Evolutionary conservation across 2,888 invertebrate genomes (phyloP).

Genomic region (Drosophila nr. perissopoda): DNA sequence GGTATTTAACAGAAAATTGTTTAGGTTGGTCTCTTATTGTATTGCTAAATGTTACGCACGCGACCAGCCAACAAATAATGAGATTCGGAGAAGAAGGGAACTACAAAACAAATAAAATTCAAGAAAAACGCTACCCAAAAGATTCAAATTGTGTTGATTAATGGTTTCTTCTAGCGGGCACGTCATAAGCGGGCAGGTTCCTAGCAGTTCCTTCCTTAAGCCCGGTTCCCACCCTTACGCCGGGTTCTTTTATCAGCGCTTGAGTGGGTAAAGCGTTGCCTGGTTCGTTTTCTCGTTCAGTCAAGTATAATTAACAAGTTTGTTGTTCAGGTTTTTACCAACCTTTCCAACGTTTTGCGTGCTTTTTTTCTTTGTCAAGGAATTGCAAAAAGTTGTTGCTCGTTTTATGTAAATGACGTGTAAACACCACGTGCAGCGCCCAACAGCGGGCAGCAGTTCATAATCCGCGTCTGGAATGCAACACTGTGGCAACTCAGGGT

Average conservation of each 20-base stretch:
- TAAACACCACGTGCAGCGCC: slow-evolving; percentile 72
- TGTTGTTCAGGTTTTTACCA: slow-evolving; percentile 63
- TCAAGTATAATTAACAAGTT: slow-evolving; percentile 81
- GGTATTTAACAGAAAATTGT: slow-evolving; percentile 48
- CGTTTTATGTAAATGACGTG: slow-evolving; percentile 81
- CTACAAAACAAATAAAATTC: not conserved
- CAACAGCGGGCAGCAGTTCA: slow-evolving; percentile 26
- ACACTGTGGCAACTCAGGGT: slow-evolving; percentile 18
- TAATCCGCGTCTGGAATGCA: slow-evolving; percentile 49
- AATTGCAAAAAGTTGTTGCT: slow-evolving; percentile 62
- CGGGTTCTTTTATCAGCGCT: slow-evolving; percentile 55
- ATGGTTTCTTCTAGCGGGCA: slow-evolving; percentile 67
- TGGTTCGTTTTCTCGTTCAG: slow-evolving; percentile 61
- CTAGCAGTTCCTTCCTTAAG: slow-evolving; percentile 34
- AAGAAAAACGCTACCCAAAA: slow-evolving; percentile 7
- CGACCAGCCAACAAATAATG: slow-evolving; percentile 46
- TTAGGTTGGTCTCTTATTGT: slow-evolving; percentile 21
- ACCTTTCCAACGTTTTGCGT: not conserved
- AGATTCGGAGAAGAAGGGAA: not conserved
- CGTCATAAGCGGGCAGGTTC: slow-evolving; percentile 71
- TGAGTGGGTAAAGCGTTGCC: slow-evolving; percentile 57
- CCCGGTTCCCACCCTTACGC: not conserved
- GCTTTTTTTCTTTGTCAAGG: slow-evolving; percentile 51
- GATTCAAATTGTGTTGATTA: slow-evolving; percentile 59
- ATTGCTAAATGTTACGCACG: slow-evolving; percentile 49